These are phyloP conservation scores for Anomalospiza imberbis DNA, from an alignment of 2,797 vertebrate genomes.

Conservation along the genomic window DNA sequence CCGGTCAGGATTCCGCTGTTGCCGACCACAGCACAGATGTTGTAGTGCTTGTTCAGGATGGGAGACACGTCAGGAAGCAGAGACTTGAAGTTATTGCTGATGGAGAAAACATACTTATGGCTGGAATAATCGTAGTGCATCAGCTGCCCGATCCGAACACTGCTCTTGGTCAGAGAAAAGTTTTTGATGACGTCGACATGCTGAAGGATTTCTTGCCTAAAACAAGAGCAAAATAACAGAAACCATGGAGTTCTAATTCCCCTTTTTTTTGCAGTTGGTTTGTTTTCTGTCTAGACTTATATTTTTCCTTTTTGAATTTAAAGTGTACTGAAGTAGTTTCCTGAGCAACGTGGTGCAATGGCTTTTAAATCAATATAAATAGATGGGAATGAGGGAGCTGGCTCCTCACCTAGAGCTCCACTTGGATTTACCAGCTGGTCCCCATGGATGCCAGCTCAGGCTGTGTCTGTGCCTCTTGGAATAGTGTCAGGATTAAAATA, in stretches of 20 bases:
- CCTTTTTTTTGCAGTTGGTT: conserved; percentile 73
- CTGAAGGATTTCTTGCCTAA: conserved; percentile 89
- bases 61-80: conserved; percentile 92
- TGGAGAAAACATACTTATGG: conserved; percentile 96
- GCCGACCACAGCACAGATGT: conserved; percentile 89
- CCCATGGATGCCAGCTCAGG: neutral
- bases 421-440: neutral
- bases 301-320: neutral
- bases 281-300: conserved; percentile 42
- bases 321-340: neutral
- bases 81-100: conserved; percentile 91
- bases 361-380: neutral
- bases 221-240: conserved; percentile 21
- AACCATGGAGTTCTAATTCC: neutral
- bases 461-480: neutral
- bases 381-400: neutral
- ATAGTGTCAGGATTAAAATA: neutral
- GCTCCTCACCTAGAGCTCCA: neutral
- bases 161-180: conserved; percentile 88
- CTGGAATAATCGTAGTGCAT: conserved; percentile 99
- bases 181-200: conserved; percentile 92
- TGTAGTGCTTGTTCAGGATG: conserved; percentile 87
- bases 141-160: conserved; percentile 89
- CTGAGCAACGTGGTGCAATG: neutral
- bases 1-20: conserved; percentile 96